Conservation (phyloP, 2,797 vertebrate species). For the Enteromius anoplus region DNA sequence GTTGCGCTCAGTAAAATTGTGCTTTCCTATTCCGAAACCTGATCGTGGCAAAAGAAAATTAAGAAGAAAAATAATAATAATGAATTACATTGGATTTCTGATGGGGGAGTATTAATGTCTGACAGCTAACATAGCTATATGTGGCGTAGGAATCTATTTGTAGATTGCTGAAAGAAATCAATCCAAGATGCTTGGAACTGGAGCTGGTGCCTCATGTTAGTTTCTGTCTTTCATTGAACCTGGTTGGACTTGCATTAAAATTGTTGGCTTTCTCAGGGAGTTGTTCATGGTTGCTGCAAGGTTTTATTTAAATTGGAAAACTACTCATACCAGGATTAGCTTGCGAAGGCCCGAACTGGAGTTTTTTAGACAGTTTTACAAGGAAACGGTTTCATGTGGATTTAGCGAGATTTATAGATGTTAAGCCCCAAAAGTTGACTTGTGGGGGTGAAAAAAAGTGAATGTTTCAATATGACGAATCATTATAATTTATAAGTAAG, state of each 20-base stretch:
- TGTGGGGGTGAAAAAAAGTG: neutral
- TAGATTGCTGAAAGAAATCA: conserved; percentile 19
- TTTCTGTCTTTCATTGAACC: neutral
- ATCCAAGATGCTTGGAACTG: neutral
- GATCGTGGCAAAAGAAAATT: neutral
- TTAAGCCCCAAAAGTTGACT: conserved; percentile 19
- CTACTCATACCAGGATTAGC: neutral
- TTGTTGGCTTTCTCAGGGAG: neutral
- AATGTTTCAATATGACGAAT: neutral
- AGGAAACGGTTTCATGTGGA: conserved; percentile 23
- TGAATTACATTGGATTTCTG: conserved; percentile 31
- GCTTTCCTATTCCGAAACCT: no score
- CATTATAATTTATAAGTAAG: neutral
- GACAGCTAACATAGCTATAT: conserved; percentile 41
- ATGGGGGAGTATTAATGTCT: conserved; percentile 50
- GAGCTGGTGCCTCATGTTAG: neutral
- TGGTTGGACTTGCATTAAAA: neutral
- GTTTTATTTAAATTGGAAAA: conserved; percentile 12
- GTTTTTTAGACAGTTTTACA: conserved; percentile 12
- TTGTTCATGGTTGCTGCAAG: conserved; percentile 29
- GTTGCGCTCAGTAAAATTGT: neutral
- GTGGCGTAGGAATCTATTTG: conserved; percentile 14
- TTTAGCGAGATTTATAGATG: conserved; percentile 23
- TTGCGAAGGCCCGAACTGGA: neutral
- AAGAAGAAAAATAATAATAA: neutral